These are phyloP conservation scores for Pomatorhinus ruficollis DNA, from an alignment of 2,113 vertebrate genomes.

Conservation along the genomic window DNA sequence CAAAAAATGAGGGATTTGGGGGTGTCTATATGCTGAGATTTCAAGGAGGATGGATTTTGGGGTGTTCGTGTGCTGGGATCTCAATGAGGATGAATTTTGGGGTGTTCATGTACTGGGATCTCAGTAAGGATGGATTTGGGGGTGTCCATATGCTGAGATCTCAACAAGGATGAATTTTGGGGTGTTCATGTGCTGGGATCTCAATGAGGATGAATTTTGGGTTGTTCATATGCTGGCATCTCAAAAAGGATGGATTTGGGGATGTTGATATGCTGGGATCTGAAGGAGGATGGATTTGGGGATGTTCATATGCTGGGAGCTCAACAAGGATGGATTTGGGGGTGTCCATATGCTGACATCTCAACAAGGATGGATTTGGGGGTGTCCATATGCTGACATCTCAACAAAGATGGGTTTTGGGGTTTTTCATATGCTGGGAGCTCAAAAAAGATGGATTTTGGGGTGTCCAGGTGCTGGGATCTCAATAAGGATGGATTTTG, in stretches of 20 bases:
- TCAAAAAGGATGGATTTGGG: rapidly evolving
- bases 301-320: rapidly evolving
- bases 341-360: rapidly evolving
- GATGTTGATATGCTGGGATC: rapidly evolving
- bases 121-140: rapidly evolving
- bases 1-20: neutral
- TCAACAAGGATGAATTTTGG: neutral
- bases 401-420: neutral
- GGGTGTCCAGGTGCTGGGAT: rapidly evolving
- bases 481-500: neutral
- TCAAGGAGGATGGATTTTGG: neutral
- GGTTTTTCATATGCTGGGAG: rapidly evolving
- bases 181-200: rapidly evolving
- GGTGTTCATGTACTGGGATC: neutral
- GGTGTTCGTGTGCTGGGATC: neutral
- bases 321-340: neutral
- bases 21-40: neutral
- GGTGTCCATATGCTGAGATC: neutral
- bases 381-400: rapidly evolving
- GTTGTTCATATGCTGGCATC: rapidly evolving
- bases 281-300: neutral
- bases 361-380: rapidly evolving
- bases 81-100: neutral
- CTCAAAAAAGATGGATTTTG: neutral
- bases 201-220: neutral